phyloP scores from a whole-genome alignment of 2,888 invertebrate species.

The Calliphora vomitoria region DNA sequence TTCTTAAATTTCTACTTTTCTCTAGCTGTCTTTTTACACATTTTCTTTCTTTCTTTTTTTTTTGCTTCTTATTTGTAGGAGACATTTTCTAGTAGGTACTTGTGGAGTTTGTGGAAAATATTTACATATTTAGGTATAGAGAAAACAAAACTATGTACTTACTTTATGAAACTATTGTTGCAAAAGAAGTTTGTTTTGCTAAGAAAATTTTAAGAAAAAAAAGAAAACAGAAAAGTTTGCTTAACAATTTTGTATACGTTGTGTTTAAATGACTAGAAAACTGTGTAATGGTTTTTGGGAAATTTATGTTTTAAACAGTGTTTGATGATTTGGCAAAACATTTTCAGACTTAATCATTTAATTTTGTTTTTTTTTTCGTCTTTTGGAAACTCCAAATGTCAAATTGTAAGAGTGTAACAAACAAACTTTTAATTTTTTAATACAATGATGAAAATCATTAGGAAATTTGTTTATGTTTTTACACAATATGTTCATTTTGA shows the following conservation, averaged over 20 bases:
- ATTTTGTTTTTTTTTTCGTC: too few species aligned
- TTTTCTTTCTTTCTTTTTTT: not conserved
- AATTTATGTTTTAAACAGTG: not conserved
- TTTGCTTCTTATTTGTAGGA: conserved; percentile 2
- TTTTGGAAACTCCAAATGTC: too few species aligned
- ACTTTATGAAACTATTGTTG: conserved; percentile 1
- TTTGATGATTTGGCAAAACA: not conserved
- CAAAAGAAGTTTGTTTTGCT: conserved; percentile 1
- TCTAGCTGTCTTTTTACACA: not conserved
- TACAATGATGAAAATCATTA: too few species aligned
- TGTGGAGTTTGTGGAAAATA: not conserved
- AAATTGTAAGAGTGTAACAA: too few species aligned
- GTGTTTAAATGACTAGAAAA: conserved; percentile 18
- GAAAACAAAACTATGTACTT: not conserved
- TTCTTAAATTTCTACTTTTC: conserved; percentile 13
- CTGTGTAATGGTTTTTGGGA: not conserved
- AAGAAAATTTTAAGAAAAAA: conserved; percentile 14
- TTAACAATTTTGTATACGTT: not conserved
- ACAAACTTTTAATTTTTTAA: too few species aligned
- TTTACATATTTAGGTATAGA: too few species aligned
- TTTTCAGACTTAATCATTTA: not conserved
- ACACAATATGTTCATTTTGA: too few species aligned
- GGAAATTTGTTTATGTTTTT: too few species aligned
- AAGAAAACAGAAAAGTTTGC: not conserved
- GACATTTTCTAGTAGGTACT: conserved; percentile 45